These are phyloP conservation scores for Platycercus adscitus DNA, from an alignment of 2,113 vertebrate genomes.

Conservation along the genomic window DNA sequence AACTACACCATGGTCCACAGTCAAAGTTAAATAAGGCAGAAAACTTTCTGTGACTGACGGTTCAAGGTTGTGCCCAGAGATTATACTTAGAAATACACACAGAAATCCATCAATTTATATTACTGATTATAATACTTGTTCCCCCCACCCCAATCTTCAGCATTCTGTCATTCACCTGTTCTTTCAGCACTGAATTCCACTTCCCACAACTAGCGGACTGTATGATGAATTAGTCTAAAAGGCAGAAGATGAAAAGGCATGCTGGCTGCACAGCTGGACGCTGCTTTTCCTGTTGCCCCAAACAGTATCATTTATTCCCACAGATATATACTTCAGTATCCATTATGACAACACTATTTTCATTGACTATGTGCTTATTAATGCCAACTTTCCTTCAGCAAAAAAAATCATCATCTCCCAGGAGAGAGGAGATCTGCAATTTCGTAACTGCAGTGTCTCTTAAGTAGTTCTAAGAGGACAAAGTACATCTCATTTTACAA, in stretches of 20 bases:
- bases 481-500: slow-evolving; percentile 19
- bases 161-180: not conserved
- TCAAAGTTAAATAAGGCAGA: not conserved
- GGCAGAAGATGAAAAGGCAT: not conserved
- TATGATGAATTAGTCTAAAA: not conserved
- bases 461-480: slow-evolving; percentile 15
- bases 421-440: slow-evolving; percentile 3
- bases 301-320: not conserved
- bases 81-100: not conserved
- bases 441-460: not conserved
- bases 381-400: not conserved
- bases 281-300: not conserved
- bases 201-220: not conserved
- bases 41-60: not conserved
- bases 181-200: not conserved
- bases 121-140: not conserved
- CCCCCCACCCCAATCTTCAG: not conserved
- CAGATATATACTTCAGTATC: not conserved
- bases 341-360: not conserved
- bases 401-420: slow-evolving; percentile 37
- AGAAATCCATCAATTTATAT: not conserved
- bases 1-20: not conserved
- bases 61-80: not conserved
- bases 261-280: not conserved
- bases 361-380: slow-evolving; percentile 12